phyloP scores from a whole-genome alignment of 1,140 invertebrate species.

The Zaprionus ghesquierei region DNA sequence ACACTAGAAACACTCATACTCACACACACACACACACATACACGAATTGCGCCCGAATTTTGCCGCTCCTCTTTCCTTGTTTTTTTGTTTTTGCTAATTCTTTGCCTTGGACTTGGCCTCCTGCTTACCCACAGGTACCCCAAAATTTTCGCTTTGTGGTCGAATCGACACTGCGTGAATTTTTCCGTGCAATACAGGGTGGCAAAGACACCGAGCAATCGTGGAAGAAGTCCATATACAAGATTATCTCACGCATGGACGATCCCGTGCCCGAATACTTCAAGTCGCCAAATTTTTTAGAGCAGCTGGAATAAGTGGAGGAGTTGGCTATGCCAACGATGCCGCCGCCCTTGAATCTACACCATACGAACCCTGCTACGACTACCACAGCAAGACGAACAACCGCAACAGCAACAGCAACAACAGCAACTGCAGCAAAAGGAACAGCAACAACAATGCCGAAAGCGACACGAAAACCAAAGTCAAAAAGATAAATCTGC shows the following conservation, averaged over 20 bases:
- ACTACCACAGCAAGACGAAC: conserved; percentile 33
- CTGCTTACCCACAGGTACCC: conserved; percentile 90
- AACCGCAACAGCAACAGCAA: conserved; percentile 32
- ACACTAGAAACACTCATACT: conserved; percentile 36
- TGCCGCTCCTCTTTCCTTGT: conserved; percentile 11
- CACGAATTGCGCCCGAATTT: not conserved
- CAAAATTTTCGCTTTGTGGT: conserved; percentile 98
- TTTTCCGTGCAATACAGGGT: conserved; percentile 98
- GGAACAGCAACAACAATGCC: conserved; percentile 37
- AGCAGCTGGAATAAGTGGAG: conserved; percentile 95
- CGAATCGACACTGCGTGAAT: conserved; percentile 98
- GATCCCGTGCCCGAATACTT: conserved; percentile 99
- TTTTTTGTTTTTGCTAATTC: conserved; percentile 24
- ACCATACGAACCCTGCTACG: conserved; percentile 48
- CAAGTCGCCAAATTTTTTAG: conserved; percentile 99
- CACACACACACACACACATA: conserved; percentile 8
- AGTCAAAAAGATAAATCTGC: conserved; percentile 75
- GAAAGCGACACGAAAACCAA: conserved; percentile 62
- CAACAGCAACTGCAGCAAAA: conserved; percentile 23
- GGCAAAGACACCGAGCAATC: conserved; percentile 98
- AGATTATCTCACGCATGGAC: conserved; percentile 99
- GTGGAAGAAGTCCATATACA: conserved; percentile 99
- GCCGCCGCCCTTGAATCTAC: conserved; percentile 56
- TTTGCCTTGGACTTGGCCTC: conserved; percentile 11
- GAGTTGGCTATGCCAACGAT: conserved; percentile 73